phyloP scores from a whole-genome alignment of 2,888 invertebrate genomes.

The Argyresthia albistria region DNA sequence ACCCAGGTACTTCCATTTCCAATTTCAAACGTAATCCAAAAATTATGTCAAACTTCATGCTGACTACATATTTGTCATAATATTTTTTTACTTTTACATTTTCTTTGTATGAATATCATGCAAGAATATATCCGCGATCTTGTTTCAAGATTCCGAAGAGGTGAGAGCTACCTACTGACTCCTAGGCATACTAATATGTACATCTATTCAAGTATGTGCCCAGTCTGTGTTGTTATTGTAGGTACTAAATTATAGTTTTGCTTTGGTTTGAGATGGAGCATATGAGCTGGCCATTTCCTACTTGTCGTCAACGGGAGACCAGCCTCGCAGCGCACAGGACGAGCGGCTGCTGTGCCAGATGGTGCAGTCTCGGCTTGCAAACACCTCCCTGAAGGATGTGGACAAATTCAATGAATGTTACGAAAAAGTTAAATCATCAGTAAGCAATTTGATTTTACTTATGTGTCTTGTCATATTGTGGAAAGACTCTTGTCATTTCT shows the following conservation, averaged over 20 bases:
- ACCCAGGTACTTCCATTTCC: slow-evolving; percentile 51
- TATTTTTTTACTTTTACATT: neutral
- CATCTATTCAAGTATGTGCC: too few species aligned
- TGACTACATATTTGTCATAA: neutral
- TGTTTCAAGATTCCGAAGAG: slow-evolving; percentile 11
- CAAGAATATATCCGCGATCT: slow-evolving; percentile 24
- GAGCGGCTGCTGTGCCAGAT: slow-evolving; percentile 55
- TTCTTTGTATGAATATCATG: slow-evolving; percentile 31
- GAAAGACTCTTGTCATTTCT: too few species aligned
- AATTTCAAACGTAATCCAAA: slow-evolving; percentile 14
- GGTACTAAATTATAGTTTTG: neutral
- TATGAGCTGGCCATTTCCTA: slow-evolving; percentile 61
- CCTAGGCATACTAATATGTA: neutral
- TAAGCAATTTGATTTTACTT: slow-evolving; percentile 34
- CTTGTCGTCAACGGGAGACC: slow-evolving; percentile 45
- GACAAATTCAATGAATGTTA: slow-evolving; percentile 62
- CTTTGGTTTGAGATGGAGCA: slow-evolving; percentile 41
- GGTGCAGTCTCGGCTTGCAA: slow-evolving; percentile 41
- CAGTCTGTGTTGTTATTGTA: neutral
- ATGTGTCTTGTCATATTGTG: neutral
- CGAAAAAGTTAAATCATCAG: slow-evolving; percentile 54
- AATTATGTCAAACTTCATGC: slow-evolving; percentile 4
- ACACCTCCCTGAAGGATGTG: slow-evolving; percentile 39
- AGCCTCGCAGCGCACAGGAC: slow-evolving; percentile 34
- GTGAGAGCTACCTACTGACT: slow-evolving; percentile 1